Evolutionary conservation across 2,888 invertebrate species (phyloP), one percentile per base, ranked within the genome.

Genomic region (Drosophila helvetica): DNA sequence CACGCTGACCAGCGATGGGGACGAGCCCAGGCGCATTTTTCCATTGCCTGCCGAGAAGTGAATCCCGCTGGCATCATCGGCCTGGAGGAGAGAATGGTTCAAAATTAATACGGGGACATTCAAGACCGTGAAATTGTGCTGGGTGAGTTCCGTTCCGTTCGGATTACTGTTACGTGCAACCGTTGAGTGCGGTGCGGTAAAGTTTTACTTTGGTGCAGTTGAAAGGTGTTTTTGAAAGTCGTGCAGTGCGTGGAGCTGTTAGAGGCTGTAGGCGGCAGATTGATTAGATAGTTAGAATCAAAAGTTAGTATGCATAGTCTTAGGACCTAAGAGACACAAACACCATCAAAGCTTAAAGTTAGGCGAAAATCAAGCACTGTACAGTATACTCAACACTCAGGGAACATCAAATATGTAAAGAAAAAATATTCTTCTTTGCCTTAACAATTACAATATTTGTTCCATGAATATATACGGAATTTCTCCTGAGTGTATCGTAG

Each of bases 41-140:
- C 91, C 90, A 68, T 94, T 93, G 25, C 93, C 93, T 2, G 94
- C 95, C 12, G 94, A 94, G 89, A 96, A 96, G 86, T 96, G 96
- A 74, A 96, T 96, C 17, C 96, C 96, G 45, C 95, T 96, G 15
- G 94, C 93, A 87, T 96, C 96, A 79, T 96, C 96, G 72, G 93
- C 94, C 93, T 94, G 60, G 7, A 38, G 38, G n/a, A 38, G 38
- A 38, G n/a, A 38, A 38, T n/a, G n/a, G 38, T 15, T 7, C 2
- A 2, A 7, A 15, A 6, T 38, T 38, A 38, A n/a, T 38, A n/a
- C 15, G 38, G 15, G 15, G 1, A 38, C n/a, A n/a, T 1, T 0
- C 7, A 38, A 38, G 7, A 38, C n/a, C 6, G 6, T 38, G 51
- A 53, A 55, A 17, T 62, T n/a, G 65, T 54, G 42, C 48, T 54